phyloP scores from a whole-genome alignment of 2,113 vertebrate species.

The Cavia porcellus region DNA sequence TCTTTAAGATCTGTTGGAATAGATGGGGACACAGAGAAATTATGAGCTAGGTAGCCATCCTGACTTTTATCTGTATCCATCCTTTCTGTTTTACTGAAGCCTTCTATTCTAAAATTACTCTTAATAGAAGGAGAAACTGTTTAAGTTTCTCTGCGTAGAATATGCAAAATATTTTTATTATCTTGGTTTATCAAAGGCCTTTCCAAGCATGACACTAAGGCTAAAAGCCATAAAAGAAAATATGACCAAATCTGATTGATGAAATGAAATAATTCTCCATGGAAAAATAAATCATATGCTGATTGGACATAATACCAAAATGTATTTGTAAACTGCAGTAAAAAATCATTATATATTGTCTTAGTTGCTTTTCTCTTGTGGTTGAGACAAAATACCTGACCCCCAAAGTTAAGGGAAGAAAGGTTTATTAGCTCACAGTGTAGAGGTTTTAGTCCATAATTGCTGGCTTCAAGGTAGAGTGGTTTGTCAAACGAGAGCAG shows the following conservation, averaged over 20 bases:
- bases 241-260: neutral
- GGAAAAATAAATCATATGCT: neutral
- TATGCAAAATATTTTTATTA: constrained; percentile 39
- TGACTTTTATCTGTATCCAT: neutral
- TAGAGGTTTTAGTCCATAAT: neutral
- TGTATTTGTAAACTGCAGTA: neutral
- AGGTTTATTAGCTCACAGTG: neutral
- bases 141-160: neutral
- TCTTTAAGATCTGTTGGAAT: neutral
- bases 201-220: neutral
- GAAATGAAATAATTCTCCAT: neutral
- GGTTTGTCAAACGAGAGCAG: neutral
- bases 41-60: neutral
- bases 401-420: neutral
- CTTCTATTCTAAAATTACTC: neutral
- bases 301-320: constrained; percentile 10
- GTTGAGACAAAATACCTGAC: neutral
- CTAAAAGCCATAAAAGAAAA: neutral
- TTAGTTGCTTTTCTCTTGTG: neutral
- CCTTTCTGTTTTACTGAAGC: neutral
- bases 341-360: neutral
- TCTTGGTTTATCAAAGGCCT: neutral
- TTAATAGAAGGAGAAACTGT: neutral
- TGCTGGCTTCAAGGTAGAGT: neutral
- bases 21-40: neutral